Evolutionary conservation across 92 coral and sea anemone genomes (phyloP), one percentile per base, ranked within the genome.

Genomic region (Umimayanthus chanpuru): DNA sequence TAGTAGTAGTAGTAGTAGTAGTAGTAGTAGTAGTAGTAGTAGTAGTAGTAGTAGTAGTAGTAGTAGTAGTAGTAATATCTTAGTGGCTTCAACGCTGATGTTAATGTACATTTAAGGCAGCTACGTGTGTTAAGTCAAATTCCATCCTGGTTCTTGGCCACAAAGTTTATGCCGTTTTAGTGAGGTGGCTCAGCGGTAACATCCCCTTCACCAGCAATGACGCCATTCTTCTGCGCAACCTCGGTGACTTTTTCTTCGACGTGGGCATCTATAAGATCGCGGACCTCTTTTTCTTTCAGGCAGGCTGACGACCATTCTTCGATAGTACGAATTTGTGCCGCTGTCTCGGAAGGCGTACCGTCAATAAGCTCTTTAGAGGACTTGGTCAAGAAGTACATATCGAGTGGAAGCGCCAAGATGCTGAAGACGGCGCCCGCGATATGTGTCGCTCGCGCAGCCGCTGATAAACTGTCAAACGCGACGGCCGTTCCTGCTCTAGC

Each of bases 401-500:
- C 68, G 29, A 71, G 15, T 8, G 76, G 76, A 8, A 71, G 39
- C 15, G 76, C 76, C 76, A 71, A 29, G 76, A 71, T 25, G 76
- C 76, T 71, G 0, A 28, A 4, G 4, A 71, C 76, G 81, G 28
- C 4, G 66, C 81, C 65, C 15, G 81, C 65, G 58, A 78, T 50
- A 14, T 78, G 81, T 25, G 81, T 43, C 32, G 66, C 65, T 44
- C 81, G 55, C 5, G 81, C 66, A 43, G 81, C 86, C 10, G 3
- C 87, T 88, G 93, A 82, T 77, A 91, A 78, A 38, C 91, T 88
- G 72, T 91, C 93, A 71, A 91, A 91, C 55, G 81, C 81, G 36
- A 91, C 93, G 53, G 92, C 90, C 68, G 93, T 68, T 11, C 93
- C 93, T 26, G 85, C 80, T 30, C 91, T 83, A n/a, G 93, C 90